Evolutionary conservation across 2,113 vertebrate genomes (phyloP), one percentile per base, ranked within the genome.

Genomic region (Pluvianellus socialis): DNA sequence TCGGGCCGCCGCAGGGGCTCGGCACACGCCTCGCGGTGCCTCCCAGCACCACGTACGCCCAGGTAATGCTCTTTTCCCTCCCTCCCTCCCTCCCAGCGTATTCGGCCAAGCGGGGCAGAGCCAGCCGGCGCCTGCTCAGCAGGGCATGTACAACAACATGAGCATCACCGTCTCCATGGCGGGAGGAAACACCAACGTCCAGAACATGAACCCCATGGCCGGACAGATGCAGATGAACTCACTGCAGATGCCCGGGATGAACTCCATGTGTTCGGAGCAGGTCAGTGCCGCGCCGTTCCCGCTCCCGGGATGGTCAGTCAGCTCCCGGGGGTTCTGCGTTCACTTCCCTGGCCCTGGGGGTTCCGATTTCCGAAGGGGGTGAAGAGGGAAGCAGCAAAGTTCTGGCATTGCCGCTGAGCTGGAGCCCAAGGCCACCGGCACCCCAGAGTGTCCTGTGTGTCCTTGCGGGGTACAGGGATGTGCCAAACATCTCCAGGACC

Each of bases 101-200:
- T 99, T 98, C 98, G 98, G 98, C 97, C 99, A 98, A 93, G 95
- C 98, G 4, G 98, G 98, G 63, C 99, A 98, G 98, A 97, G 88
- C 79, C 98, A 98, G 87, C 80, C 97, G 4, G 59, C 98, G 2
- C 98, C 97, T 30, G 98, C 98, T 53, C 99, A 99, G 98, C 99
- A 99, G 95, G 99, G 99, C 88, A 98, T 99, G 62, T 99, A 99
- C 98, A 99, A 99, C 98, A 99, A 99, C 97, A 99, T 99, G 99
- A 99, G 99, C 98, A 99, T 99, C 98, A 99, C 99, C 1, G 99
- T 99, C 84, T 99, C 99, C 95, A 99, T 99, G 99, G 99, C 99
- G 1, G 99, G 99, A 40, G 98, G 98, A 71, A 98, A 98, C 18
- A 96, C 98, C 15, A 98, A 96, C 10, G 98, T 98, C 79, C 98